Base-by-base conservation (phyloP, 2,888 invertebrate genomes). In the Parnassius apollo region DNA sequence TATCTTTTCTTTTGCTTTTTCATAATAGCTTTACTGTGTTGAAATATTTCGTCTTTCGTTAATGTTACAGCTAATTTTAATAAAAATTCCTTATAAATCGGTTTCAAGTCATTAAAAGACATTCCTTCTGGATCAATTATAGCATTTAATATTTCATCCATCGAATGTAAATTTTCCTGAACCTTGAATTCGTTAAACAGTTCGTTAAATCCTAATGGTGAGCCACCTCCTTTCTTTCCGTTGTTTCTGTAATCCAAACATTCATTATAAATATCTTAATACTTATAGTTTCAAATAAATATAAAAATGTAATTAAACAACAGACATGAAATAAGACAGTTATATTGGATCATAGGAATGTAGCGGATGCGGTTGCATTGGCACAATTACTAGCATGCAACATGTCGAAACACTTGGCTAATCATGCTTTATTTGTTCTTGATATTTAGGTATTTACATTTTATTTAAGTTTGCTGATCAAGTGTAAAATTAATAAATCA, bases 111-210 rank as follows among this genome's bases (percentile, higher is more conserved):
- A 88, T 97, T 97, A 84, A 97, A 97, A 61, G 97, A 97, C 97
- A 97, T 97, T 65, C 97, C 97, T 82, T 97, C 96, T 46, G 97
- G 95, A 84, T 97, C 96, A 74, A 98, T 96, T 79, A 98, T 97
- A 77, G 96, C 96, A 75, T 95, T 96, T 57, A 98, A 92, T 74
- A 97, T 97, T 75, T 97, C 97, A 79, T 97, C 97, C 87, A 97
- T 94, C 62, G 96, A 97, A 79, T 96, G 96, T 59, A 97, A 93
- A 75, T 97, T 97, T 88, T 97, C 97, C 86, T 97, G 96, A 75
- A 96, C 94, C 73, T 96, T 94, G 77, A 97, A 96, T 91, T 97
- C 97, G 83, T 96, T 96, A 83, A 97, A 97, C 74, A 97, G 93
- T 88, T 97, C 97, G 78, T 95, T 96, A 88, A 97, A 96, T 75